These are phyloP conservation scores for Leptinotarsa peninsularis DNA, from an alignment of 2,888 invertebrate species.

Conservation along the genomic window DNA sequence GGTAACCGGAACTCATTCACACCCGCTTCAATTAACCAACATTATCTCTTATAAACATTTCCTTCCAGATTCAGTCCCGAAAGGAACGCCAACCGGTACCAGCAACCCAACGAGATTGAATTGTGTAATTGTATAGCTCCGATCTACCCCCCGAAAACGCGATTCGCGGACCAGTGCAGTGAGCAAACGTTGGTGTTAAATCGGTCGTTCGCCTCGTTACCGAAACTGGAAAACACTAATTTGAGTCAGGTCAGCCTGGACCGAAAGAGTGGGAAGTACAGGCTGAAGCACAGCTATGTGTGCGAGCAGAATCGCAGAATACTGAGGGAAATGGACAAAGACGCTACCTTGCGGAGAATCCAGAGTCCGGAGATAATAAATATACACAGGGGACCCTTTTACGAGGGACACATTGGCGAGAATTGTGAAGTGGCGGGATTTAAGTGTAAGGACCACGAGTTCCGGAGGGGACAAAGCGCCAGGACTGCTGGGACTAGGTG, in stretches of 20 bases:
- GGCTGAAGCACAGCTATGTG: constrained; percentile 64
- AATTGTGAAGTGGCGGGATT: constrained; percentile 59
- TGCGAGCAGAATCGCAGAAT: constrained; percentile 64
- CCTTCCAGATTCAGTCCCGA: constrained; percentile 52
- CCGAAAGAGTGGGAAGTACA: constrained; percentile 56
- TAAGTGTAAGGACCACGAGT: constrained; percentile 63
- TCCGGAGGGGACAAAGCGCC: constrained; percentile 58
- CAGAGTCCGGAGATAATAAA: constrained; percentile 65
- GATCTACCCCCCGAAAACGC: constrained; percentile 53
- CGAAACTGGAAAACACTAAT: constrained; percentile 59
- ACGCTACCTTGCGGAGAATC: constrained; percentile 25
- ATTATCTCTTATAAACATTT: constrained; percentile 1
- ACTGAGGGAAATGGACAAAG: constrained; percentile 27
- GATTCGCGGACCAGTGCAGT: constrained; percentile 53
- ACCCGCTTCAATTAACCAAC: constrained; percentile 8
- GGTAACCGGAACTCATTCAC: constrained; percentile 17
- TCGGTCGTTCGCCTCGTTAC: constrained; percentile 58
- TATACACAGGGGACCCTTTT: constrained; percentile 62
- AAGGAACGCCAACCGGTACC: constrained; percentile 56
- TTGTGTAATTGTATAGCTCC: constrained; percentile 61
- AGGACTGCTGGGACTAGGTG: constrained; percentile 50
- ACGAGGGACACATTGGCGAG: constrained; percentile 58
- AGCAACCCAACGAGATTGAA: constrained; percentile 57
- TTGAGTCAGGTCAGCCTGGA: constrained; percentile 68
- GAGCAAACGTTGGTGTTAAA: constrained; percentile 56